Percentiles rank a stretch among this genome's conserved stretches.
These are phyloP conservation scores for human (Homo sapiens) DNA, from an alignment of 2,113 vertebrate genomes.

Conservation along the genomic window GRCh38 chr6:144878501-144879000, in stretches of 20 bases:
- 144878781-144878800: neutral
- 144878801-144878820: neutral
- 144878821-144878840: neutral
- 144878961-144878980: fast-evolving
- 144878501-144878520: neutral
- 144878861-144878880: neutral
- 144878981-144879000: neutral
- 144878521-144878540: neutral
- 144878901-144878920: neutral
- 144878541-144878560: neutral
- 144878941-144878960: neutral
- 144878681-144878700: neutral
- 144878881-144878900: neutral
- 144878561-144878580: neutral
- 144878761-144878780: neutral
- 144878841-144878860: neutral
- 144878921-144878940: neutral
- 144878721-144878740: neutral
- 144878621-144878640: neutral
- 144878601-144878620: neutral
- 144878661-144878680: neutral
- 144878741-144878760: neutral
- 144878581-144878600: neutral
- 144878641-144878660: neutral
- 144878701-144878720: neutral